A percentile compares a stretch with the other conserved stretches of the same genome.
Evolutionary conservation across 2,797 vertebrate species (phyloP).

Genomic region (Trachops cirrhosus): DNA sequence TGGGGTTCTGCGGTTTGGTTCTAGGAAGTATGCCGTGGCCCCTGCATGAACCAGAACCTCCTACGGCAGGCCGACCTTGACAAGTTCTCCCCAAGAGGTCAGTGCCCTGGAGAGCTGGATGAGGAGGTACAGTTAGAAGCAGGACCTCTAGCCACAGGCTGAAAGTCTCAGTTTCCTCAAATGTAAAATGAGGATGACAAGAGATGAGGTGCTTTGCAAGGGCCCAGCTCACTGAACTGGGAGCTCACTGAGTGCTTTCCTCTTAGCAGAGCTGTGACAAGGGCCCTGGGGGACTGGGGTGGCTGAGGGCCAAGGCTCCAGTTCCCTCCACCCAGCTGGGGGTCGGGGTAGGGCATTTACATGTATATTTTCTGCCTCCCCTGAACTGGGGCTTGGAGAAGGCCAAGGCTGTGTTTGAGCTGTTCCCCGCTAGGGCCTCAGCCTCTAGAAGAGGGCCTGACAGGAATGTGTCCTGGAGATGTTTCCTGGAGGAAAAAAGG

Average conservation of each 20-base stretch:
- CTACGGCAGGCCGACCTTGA: conserved; percentile 76
- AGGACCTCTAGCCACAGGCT: background rate
- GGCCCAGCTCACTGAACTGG: background rate
- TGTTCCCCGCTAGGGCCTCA: background rate
- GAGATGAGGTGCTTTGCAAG: background rate
- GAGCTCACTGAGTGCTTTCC: background rate
- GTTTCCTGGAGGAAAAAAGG: background rate
- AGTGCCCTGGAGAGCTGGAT: conserved; percentile 34
- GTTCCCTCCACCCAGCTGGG: background rate
- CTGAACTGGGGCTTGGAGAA: background rate
- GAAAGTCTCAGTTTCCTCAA: background rate
- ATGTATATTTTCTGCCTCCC: background rate
- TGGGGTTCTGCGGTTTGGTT: conserved; percentile 61
- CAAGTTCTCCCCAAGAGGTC: conserved; percentile 85
- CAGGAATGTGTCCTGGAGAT: background rate
- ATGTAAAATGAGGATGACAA: background rate
- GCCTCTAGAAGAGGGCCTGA: background rate
- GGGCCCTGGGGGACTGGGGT: background rate
- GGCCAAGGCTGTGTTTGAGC: background rate
- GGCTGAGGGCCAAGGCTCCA: background rate
- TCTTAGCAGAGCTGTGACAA: background rate
- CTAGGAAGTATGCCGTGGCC: conserved; percentile 80
- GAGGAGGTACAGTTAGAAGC: rapidly evolving
- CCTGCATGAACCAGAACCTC: conserved; percentile 78
- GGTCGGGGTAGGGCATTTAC: background rate